These are phyloP conservation scores for Hemiprocne comata DNA, from an alignment of 2,113 vertebrate species.

Conservation along the genomic window DNA sequence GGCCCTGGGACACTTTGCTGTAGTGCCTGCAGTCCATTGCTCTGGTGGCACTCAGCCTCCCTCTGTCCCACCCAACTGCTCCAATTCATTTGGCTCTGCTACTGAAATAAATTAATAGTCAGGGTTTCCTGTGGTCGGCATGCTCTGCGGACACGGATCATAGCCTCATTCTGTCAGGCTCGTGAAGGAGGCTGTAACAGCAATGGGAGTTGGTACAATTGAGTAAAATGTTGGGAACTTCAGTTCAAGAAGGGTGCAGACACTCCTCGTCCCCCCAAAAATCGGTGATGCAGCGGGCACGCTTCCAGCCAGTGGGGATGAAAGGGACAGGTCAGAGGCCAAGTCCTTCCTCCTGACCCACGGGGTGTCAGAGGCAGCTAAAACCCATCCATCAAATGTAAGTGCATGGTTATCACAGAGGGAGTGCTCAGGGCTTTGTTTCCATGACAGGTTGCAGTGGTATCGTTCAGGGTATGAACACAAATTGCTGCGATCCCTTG, in stretches of 20 bases:
- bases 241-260: background rate
- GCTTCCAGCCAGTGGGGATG: background rate
- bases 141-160: background rate
- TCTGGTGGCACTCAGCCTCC: background rate
- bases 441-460: constrained; percentile 26
- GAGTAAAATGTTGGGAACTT: background rate
- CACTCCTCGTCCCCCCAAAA: rapidly evolving
- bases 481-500: constrained; percentile 43
- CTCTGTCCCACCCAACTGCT: background rate
- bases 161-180: background rate
- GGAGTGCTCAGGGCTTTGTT: constrained; percentile 5
- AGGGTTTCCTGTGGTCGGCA: background rate
- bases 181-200: background rate
- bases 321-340: constrained; percentile 19
- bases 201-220: background rate
- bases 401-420: background rate
- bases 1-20: background rate
- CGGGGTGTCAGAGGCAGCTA: background rate
- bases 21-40: background rate
- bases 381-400: constrained; percentile 16
- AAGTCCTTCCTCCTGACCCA: background rate
- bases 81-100: background rate
- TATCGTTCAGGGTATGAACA: constrained; percentile 20
- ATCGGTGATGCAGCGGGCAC: background rate
- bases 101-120: background rate